A percentile compares a stretch with the other conserved stretches of the same genome.
phyloP scores from a whole-genome alignment of 2,888 invertebrate genomes.

The Atrina japonica region DNA sequence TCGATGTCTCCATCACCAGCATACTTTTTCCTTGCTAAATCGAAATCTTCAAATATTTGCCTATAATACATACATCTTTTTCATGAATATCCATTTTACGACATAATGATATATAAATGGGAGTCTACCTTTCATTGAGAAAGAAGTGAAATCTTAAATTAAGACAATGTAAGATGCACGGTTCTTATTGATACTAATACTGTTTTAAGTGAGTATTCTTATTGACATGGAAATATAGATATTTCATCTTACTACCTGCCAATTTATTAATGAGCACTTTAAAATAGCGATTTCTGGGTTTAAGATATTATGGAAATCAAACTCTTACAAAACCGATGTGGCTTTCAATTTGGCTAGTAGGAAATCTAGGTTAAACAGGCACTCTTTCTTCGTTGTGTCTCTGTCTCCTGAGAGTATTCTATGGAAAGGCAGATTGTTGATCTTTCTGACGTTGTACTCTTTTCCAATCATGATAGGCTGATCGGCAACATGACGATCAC shows the following conservation, averaged over 20 bases:
- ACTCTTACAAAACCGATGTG: constrained; percentile 57
- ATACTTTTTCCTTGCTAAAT: constrained; percentile 49
- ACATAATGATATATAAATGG: no score
- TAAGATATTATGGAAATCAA: not conserved
- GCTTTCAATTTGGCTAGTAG: constrained; percentile 66
- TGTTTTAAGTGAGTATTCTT: no score
- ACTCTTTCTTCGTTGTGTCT: constrained; percentile 65
- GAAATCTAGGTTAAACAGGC: constrained; percentile 72
- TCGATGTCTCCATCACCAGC: constrained; percentile 56
- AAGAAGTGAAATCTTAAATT: not conserved
- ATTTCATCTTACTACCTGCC: not conserved
- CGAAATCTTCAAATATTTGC: constrained; percentile 60
- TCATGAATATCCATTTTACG: no score
- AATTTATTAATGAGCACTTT: not conserved
- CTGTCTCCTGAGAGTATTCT: constrained; percentile 56
- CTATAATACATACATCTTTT: constrained; percentile 45
- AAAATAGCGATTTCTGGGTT: not conserved
- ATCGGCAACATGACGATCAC: constrained; percentile 63
- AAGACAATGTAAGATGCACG: no score
- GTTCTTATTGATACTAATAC: no score
- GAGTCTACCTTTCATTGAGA: not conserved
- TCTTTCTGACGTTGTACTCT: constrained; percentile 69
- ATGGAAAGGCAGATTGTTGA: constrained; percentile 74
- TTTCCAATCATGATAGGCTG: constrained; percentile 69
- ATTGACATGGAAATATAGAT: not conserved